phyloP scores from a whole-genome alignment of 2,797 vertebrate species.

The Argyrosomus regius region DNA sequence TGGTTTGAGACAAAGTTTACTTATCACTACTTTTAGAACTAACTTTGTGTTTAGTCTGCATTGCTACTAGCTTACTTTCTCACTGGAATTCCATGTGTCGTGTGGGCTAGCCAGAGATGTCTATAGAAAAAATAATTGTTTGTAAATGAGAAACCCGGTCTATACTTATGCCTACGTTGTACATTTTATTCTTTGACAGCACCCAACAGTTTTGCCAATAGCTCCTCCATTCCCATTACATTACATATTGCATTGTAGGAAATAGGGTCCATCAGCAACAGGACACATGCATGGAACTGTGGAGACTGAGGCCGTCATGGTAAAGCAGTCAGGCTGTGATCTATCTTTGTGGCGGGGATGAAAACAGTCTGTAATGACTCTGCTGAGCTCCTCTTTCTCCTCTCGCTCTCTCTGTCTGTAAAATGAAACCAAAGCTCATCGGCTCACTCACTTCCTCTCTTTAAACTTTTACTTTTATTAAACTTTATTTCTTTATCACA shows the following conservation, averaged over 20 bases:
- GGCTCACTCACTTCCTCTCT: constrained; percentile 63
- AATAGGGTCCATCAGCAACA: constrained; percentile 37
- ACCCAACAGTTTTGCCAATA: neutral
- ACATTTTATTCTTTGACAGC: neutral
- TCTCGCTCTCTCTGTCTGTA: constrained; percentile 51
- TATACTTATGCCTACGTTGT: neutral
- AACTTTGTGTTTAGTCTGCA: neutral
- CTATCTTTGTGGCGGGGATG: constrained; percentile 61
- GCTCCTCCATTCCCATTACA: neutral
- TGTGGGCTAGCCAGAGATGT: neutral
- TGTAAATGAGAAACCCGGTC: neutral
- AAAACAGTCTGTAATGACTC: constrained; percentile 67
- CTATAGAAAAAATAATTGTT: neutral
- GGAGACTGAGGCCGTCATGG: constrained; percentile 46
- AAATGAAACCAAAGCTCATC: constrained; percentile 64
- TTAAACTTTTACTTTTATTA: constrained; percentile 52
- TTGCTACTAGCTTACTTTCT: neutral
- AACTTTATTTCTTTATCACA: constrained; percentile 23
- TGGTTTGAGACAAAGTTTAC: neutral
- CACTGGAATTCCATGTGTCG: neutral
- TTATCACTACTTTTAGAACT: neutral
- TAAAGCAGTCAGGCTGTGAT: constrained; percentile 58
- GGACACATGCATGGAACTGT: constrained; percentile 19
- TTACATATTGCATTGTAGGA: constrained; percentile 7
- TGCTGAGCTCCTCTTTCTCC: constrained; percentile 45